Percentiles rank a stretch among this genome's conserved stretches.
These are phyloP conservation scores for Copidosoma floridanum DNA, from an alignment of 1,140 invertebrate genomes.

Conservation along the genomic window DNA sequence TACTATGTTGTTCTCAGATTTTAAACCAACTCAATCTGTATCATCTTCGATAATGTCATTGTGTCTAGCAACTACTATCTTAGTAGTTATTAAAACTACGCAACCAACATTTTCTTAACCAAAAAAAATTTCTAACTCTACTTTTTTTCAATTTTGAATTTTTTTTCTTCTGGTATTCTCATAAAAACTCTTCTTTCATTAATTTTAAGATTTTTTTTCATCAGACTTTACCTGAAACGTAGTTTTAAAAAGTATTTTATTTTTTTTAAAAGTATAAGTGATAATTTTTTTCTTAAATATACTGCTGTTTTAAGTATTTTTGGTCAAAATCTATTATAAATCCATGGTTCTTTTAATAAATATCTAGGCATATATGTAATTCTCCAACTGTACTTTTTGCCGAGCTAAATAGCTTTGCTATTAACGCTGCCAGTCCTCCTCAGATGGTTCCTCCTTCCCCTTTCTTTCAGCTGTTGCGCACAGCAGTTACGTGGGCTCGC, in stretches of 20 bases:
- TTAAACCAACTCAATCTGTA: constrained; percentile 25
- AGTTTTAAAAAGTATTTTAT: neutral
- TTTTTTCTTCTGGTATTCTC: neutral
- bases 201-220: neutral
- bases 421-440: no score
- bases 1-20: neutral
- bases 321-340: neutral
- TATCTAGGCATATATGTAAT: no score
- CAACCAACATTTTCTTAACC: constrained; percentile 3
- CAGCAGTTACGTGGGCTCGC: no score
- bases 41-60: constrained; percentile 31
- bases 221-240: neutral
- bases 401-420: no score
- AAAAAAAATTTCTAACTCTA: neutral
- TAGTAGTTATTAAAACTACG: constrained; percentile 27
- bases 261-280: neutral
- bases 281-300: neutral
- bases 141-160: neutral
- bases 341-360: no score
- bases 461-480: no score
- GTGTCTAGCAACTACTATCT: constrained; percentile 30
- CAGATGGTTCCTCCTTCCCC: no score
- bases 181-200: neutral
- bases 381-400: no score
- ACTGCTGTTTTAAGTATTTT: neutral